Base-by-base conservation (phyloP, 2,888 invertebrate species). In the Bugulina stolonifera region DNA sequence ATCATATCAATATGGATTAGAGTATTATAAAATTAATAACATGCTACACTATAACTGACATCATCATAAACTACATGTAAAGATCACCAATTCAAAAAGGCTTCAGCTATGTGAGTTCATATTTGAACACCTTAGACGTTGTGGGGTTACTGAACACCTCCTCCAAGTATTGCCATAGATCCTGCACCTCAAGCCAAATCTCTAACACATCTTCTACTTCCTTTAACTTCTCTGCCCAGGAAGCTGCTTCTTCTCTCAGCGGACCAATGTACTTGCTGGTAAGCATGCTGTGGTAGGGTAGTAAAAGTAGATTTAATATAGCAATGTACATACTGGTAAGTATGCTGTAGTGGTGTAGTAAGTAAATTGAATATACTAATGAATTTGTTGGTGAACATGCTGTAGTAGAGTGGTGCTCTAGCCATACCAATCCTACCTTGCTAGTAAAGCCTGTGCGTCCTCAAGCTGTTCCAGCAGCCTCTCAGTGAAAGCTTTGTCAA, bases 171-270 rank as follows among this genome's bases (percentile, higher is more conserved):
- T 82, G 81, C 84, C 84, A 84, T 35, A 83, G 76, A 73, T 83
- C 82, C 75, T 84, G 84, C 29, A 83, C 83, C 76, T 83, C 83
- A 52, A 84, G 76, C 84, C 84, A 84, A 73, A 81, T 75, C 73
- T 84, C 84, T 71, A 84, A 76, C 52, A 84, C 82, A 75, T 83
- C 80, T 0, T 81, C 80, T n/a, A 84, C 83, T 71, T 84, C 82
- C 76, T 82, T 84, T 74, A 84, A 77, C 75, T 84, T 84, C 78
- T 82, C 83, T 18, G 84, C 83, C 83, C 84, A 83, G 0, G 79
- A 78, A 0, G 84, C 83, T 1, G 83, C 83, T 75, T 84, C 84
- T 74, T 84, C 83, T 70, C 82, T 72, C 72, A 84, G 77, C 1
- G 84, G 84, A 3, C 82, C 83, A 70, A 84, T 81, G 76, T 83